phyloP scores from a whole-genome alignment of 1,140 invertebrate genomes.

The Bradynema listronoti region DNA sequence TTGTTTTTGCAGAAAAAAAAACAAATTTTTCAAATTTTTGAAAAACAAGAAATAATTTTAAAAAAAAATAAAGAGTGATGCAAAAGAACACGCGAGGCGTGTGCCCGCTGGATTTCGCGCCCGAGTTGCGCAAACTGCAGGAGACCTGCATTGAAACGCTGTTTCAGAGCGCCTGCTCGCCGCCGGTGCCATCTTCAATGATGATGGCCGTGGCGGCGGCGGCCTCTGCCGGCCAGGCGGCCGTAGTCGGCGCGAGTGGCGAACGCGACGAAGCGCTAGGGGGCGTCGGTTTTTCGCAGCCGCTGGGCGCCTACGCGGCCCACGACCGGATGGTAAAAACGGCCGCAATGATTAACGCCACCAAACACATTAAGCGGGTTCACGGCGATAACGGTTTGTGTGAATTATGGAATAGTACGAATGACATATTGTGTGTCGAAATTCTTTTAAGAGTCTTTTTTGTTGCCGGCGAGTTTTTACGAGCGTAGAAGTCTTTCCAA shows the following conservation, averaged over 20 bases:
- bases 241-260: background rate
- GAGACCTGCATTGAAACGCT: slow-evolving; percentile 53
- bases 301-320: background rate
- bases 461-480: slow-evolving; percentile 37
- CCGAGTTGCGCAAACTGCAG: slow-evolving; percentile 52
- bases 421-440: background rate
- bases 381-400: slow-evolving; percentile 24
- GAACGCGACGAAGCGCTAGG: background rate
- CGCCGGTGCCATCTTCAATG: background rate
- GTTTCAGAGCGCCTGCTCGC: slow-evolving; percentile 46
- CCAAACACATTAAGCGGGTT: slow-evolving; percentile 20
- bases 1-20: no score
- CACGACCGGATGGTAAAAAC: slow-evolving; percentile 22
- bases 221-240: background rate
- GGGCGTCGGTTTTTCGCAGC: background rate
- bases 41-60: background rate
- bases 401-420: background rate
- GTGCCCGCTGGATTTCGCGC: slow-evolving; percentile 55
- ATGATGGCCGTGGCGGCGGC: background rate
- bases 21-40: no score
- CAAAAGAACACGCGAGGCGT: slow-evolving; percentile 57
- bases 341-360: slow-evolving; percentile 24
- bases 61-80: slow-evolving; percentile 39
- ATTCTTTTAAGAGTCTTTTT: slow-evolving; percentile 19
- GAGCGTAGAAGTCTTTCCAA: slow-evolving; percentile 47